Base-by-base conservation (phyloP, 1,140 invertebrate genomes). In the Platyscapa corneri region DNA sequence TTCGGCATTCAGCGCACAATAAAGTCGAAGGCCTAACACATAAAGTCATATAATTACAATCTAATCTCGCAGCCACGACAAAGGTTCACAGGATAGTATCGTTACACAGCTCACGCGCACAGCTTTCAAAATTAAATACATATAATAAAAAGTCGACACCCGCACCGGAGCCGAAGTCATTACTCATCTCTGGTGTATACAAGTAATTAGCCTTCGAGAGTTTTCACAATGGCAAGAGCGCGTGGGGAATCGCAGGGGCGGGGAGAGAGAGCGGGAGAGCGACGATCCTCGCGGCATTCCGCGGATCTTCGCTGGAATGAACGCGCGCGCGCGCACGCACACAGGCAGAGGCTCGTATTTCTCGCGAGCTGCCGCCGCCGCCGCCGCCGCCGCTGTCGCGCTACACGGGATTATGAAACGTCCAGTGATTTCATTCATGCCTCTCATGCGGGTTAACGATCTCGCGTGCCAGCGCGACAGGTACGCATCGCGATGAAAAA, bases 361-460 rank as follows among this genome's bases (percentile, higher is more conserved):
- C 56, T 27, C 23, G 20, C 23, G 56, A 60, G 23, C 49, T 10
- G 8, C 16, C 42, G 42, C 12, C 12, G 42, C 42, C 12, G 12
- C 5, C 12, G 42, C 42, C 12, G 42, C 42, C 42, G 42, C 18
- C 16, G 49, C 2, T 53, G 49, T n/a, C n/a, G n/a, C n/a, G n/a
- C n/a, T n/a, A n/a, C 53, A 12, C 18, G 27, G 14, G 37, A 65
- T 80, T 80, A 65, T 30, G 60, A 39, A 80, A 80, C 39, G 78
- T 65, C 78, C 60, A 80, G 60, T 20, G 39, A 80, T 80, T 80
- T 67, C 53, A 80, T 80, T 65, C 78, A 80, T 30, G n/a, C 8
- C 3, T 14, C 30, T 18, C 16, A 56, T 1, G 27, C 42, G 46
- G n/a, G 79, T 32, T 34, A 82, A 72, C 65, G 32, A 82, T 82